Conservation (phyloP, 2,113 vertebrate species). For the Nannobrachium achirus region DNA sequence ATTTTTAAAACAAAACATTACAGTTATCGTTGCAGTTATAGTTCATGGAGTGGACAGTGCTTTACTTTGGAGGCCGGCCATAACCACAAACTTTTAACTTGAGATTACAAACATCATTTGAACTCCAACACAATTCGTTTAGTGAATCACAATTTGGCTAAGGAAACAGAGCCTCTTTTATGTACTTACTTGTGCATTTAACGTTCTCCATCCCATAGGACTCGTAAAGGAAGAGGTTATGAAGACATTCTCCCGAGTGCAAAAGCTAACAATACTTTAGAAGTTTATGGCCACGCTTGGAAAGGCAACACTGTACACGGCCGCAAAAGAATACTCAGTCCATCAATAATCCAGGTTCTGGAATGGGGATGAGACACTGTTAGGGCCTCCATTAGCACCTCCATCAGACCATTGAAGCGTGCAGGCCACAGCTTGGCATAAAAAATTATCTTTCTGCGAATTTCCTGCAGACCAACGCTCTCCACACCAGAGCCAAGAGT, state of each 20-base stretch:
- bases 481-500: conserved; percentile 3
- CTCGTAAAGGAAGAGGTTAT: background rate
- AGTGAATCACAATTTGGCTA: background rate
- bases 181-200: conserved; percentile 1
- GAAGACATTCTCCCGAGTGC: background rate
- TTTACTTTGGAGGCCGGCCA: background rate
- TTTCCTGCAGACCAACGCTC: conserved; percentile 32
- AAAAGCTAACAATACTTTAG: background rate
- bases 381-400: conserved; percentile 5
- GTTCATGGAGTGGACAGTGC: too few species aligned
- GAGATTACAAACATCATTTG: conserved; percentile 6
- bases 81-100: conserved; percentile 15
- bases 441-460: conserved; percentile 17
- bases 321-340: background rate
- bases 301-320: background rate
- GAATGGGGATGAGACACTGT: background rate
- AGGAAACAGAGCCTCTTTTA: background rate
- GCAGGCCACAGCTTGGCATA: conserved; percentile 30
- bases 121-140: background rate
- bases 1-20: too few species aligned
- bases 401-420: conserved; percentile 11
- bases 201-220: background rate
- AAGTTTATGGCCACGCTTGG: background rate
- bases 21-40: too few species aligned
- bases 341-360: background rate